Evolutionary conservation across 2,888 invertebrate species (phyloP), one percentile per base, ranked within the genome.

Genomic region (Rhagonycha lutea): DNA sequence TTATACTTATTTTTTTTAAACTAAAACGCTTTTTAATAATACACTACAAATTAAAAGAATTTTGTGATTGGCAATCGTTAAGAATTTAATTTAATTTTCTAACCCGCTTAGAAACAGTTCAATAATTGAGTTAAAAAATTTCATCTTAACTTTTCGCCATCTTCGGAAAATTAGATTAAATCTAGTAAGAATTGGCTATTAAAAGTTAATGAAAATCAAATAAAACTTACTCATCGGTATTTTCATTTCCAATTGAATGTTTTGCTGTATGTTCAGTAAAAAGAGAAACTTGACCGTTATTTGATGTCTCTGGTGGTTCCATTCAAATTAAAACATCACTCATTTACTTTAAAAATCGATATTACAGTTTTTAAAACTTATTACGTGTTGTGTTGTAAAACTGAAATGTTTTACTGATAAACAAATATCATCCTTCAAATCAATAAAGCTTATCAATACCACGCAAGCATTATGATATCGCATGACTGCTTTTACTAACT

Each of bases 221-320:
- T 32, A 70, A 47, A 71, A 71, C 71, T 71, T 71, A 71, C 71
- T n/a, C 18, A 14, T 18, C 32, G 26, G 18, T 24, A 71, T 71
- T 71, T 71, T 65, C 65, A 29, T 71, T 32, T 65, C 63, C 32
- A 14, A 29, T 71, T 14, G 71, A 71, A 47, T 47, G 47, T 47
- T 47, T n/a, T 12, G 26, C 14, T 4, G 63, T 65, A 9, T 65
- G n/a, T 26, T 24, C 63, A n/a, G 24, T 65, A 24, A 24, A 65
- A 65, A 5, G 5, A 26, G 63, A 65, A 47, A 47, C 47, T 65
- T 24, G 12, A 65, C 63, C 23, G n/a, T 65, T 65, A 24, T 23
- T 12, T 24, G 12, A 62, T 5, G 18, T 62, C 23, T 62, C 62
- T 7, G 18, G 18, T 12, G 63, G n/a, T 65, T 65, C 63, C 63